Conservation (phyloP, 2,113 vertebrate species). For the Pelecanoides urinatrix region DNA sequence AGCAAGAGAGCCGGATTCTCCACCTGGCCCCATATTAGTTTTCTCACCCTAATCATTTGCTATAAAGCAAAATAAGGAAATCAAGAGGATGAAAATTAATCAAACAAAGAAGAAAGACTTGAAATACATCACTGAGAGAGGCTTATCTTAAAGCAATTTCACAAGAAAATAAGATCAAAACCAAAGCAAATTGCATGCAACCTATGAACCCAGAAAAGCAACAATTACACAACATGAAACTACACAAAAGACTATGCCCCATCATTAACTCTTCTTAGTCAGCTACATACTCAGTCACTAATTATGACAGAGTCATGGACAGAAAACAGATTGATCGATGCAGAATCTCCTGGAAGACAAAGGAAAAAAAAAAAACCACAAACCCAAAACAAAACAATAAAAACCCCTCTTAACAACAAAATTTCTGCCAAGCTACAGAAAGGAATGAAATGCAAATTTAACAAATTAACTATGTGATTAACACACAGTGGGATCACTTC, state of each 20-base stretch:
- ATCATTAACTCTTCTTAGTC: constrained; percentile 40
- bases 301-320: constrained; percentile 10
- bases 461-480: constrained; percentile 70
- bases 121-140: not conserved
- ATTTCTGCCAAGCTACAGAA: constrained; percentile 34
- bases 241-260: not conserved
- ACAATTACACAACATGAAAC: constrained; percentile 14
- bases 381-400: not conserved
- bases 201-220: not conserved
- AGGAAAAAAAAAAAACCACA: not conserved
- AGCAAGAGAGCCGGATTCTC: constrained; percentile 23
- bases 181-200: constrained; percentile 33
- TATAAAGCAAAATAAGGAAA: not conserved
- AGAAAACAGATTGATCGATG: constrained; percentile 48
- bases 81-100: constrained; percentile 37
- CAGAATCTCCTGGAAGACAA: constrained; percentile 32
- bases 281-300: constrained; percentile 18
- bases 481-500: constrained; percentile 46
- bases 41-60: not conserved
- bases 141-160: constrained; percentile 41
- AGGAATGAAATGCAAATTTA: constrained; percentile 68
- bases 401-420: constrained; percentile 55
- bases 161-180: constrained; percentile 34
- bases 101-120: constrained; percentile 48
- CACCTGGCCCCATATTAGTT: not conserved